These are phyloP conservation scores for Heliconius charithonia DNA, from an alignment of 2,888 invertebrate species.

Conservation along the genomic window DNA sequence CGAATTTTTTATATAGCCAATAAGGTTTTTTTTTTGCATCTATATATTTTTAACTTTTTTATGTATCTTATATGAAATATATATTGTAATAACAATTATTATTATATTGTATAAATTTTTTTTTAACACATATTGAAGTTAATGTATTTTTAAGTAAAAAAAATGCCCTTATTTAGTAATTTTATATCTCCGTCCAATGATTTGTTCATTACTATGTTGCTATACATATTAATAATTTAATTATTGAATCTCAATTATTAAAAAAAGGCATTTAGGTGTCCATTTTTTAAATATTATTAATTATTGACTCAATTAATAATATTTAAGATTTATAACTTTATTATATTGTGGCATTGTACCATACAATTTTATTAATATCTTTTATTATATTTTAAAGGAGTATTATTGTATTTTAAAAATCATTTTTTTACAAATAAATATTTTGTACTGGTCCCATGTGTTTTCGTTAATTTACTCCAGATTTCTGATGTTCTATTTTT, in stretches of 20 bases:
- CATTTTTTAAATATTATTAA: no score
- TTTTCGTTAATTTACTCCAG: neutral
- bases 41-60: no score
- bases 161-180: constrained; percentile 36
- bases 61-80: neutral
- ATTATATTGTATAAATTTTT: neutral
- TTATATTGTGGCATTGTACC: neutral
- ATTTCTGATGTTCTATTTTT: neutral
- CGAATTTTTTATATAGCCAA: no score
- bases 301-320: no score
- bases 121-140: neutral
- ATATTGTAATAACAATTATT: neutral
- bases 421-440: neutral
- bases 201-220: neutral
- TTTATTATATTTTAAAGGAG: neutral
- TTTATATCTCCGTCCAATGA: constrained; percentile 38
- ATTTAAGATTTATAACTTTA: no score
- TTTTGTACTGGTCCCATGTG: neutral
- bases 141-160: constrained; percentile 28
- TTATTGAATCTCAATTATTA: constrained; percentile 16
- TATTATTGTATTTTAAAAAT: neutral
- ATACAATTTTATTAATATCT: neutral
- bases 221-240: constrained; percentile 5
- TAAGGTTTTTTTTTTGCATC: no score
- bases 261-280: no score